These are phyloP conservation scores for Isurus oxyrinchus DNA, from an alignment of 2,113 vertebrate genomes.

Conservation along the genomic window DNA sequence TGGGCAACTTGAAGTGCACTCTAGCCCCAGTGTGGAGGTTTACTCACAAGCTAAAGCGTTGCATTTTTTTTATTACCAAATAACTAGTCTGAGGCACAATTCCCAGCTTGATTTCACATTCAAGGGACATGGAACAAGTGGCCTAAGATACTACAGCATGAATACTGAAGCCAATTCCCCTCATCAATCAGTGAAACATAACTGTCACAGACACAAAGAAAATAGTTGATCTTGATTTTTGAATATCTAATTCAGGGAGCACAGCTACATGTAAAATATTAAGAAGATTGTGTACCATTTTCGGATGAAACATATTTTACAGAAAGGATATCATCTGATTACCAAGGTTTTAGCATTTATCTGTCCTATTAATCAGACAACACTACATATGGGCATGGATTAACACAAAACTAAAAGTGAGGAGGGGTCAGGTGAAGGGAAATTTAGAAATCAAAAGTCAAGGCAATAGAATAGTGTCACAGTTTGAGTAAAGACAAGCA, in stretches of 20 bases:
- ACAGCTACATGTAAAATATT: neutral
- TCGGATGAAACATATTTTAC: neutral
- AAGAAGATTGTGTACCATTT: neutral
- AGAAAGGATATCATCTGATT: neutral
- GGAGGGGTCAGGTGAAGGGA: no score
- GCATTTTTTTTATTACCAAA: neutral
- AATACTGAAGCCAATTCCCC: neutral
- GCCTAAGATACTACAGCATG: neutral
- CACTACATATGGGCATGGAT: neutral
- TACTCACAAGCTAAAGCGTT: neutral
- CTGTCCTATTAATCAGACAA: neutral
- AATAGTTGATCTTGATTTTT: neutral
- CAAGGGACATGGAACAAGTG: neutral
- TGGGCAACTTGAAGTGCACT: neutral
- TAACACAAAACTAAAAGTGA: no score
- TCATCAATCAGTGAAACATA: neutral
- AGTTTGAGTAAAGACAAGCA: no score
- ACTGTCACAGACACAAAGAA: neutral
- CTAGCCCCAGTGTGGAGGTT: neutral
- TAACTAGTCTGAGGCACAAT: neutral
- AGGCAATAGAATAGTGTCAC: no score
- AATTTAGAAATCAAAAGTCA: no score
- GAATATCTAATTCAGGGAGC: no score
- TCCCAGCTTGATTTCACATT: neutral
- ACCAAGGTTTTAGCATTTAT: neutral